Percentiles rank a stretch among this genome's conserved stretches.
phyloP scores from a whole-genome alignment of 2,888 invertebrate species.

The Heliconius hortense region DNA sequence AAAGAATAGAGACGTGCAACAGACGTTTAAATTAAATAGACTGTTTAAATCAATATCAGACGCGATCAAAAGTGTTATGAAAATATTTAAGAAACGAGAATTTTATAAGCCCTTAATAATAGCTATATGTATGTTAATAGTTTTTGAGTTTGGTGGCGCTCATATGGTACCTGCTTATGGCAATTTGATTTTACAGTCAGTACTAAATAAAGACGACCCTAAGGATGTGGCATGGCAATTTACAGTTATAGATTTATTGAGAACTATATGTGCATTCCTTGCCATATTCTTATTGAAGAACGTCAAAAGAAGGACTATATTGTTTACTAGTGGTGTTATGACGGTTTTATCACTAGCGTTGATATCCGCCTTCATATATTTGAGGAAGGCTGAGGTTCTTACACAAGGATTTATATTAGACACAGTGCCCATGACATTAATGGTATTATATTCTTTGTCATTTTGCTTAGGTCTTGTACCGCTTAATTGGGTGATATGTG shows the following conservation, averaged over 20 bases:
- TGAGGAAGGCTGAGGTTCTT: conserved; percentile 62
- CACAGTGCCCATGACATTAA: conserved; percentile 65
- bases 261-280: conserved; percentile 83
- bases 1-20: conserved; percentile 48
- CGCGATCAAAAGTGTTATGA: conserved; percentile 59
- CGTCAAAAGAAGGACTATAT: conserved; percentile 66
- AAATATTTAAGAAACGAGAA: conserved; percentile 73
- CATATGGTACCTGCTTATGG: conserved; percentile 77
- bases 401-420: conserved; percentile 62
- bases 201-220: conserved; percentile 62
- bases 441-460: conserved; percentile 69
- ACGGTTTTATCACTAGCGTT: conserved; percentile 66
- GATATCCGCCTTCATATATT: conserved; percentile 69
- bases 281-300: conserved; percentile 75
- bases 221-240: conserved; percentile 81
- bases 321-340: conserved; percentile 69
- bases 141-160: conserved; percentile 75
- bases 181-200: conserved; percentile 68
- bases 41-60: conserved; percentile 56
- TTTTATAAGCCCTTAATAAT: conserved; percentile 74
- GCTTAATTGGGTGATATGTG: conserved; percentile 76
- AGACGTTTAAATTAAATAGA: conserved; percentile 52
- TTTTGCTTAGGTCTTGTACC: conserved; percentile 75
- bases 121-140: conserved; percentile 74
- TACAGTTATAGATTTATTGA: conserved; percentile 84